These are phyloP conservation scores for Trichechus manatus DNA, from an alignment of 2,113 vertebrate species.

Conservation along the genomic window DNA sequence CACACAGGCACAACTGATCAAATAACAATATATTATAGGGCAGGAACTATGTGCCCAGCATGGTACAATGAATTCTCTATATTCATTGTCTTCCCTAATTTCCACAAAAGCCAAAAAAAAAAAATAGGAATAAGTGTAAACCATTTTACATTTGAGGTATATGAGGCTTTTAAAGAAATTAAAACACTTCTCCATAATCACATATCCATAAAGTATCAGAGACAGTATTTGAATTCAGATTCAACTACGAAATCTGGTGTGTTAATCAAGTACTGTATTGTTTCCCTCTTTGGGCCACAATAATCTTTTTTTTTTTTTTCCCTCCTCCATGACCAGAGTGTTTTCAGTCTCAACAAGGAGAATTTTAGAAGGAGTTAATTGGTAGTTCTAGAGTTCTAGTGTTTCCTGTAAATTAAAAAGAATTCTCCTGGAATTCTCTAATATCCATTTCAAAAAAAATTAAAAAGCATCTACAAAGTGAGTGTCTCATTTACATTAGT, in stretches of 20 bases:
- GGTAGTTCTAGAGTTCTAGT: not conserved
- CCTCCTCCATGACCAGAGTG: not conserved
- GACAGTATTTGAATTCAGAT: not conserved
- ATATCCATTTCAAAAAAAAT: not conserved
- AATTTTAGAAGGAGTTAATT: not conserved
- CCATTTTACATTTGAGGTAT: not conserved
- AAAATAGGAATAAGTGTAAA: no score
- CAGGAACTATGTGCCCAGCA: not conserved
- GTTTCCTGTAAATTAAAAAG: not conserved
- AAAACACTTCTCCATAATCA: not conserved
- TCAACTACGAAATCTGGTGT: not conserved
- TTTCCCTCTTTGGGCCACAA: not conserved
- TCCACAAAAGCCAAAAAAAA: not conserved
- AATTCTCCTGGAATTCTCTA: not conserved
- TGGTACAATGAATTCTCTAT: not conserved
- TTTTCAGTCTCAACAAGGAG: not conserved
- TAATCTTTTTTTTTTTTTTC: not conserved
- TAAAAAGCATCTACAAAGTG: not conserved
- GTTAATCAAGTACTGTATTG: not conserved
- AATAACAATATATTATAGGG: not conserved
- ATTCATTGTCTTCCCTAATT: not conserved
- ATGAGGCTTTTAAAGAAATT: not conserved
- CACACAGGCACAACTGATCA: not conserved
- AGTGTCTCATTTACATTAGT: not conserved
- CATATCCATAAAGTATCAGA: not conserved